Percentiles rank a stretch among this genome's conserved stretches.
These are phyloP conservation scores for Sclerurus mexicanus DNA, from an alignment of 2,113 vertebrate species.

Conservation along the genomic window DNA sequence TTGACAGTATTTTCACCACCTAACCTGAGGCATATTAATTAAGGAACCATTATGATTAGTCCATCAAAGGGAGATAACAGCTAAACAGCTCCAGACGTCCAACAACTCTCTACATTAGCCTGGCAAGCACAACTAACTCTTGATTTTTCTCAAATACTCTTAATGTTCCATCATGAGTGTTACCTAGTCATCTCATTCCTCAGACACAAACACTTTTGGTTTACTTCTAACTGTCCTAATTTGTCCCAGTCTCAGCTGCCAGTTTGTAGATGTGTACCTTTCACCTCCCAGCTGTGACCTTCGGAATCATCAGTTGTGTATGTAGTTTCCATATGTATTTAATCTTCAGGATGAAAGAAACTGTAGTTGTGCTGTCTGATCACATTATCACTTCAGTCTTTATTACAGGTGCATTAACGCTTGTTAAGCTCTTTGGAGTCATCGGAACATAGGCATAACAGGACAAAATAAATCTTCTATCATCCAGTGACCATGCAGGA, in stretches of 20 bases:
- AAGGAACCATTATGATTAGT: not conserved
- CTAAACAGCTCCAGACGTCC: not conserved
- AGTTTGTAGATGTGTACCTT: not conserved
- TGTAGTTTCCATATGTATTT: not conserved
- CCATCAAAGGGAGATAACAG: not conserved
- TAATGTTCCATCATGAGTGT: fast-evolving
- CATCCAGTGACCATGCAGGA: not conserved
- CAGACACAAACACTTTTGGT: not conserved
- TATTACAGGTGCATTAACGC: not conserved
- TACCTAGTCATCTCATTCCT: not conserved
- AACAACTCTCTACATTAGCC: not conserved
- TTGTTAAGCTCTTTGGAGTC: not conserved
- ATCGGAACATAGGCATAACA: not conserved
- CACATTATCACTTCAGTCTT: not conserved
- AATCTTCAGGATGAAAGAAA: not conserved
- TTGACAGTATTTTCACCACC: not conserved
- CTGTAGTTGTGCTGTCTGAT: not conserved
- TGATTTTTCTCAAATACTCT: not conserved
- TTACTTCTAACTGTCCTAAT: not conserved
- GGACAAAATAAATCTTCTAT: not conserved
- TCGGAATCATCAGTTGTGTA: not conserved
- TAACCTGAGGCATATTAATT: not conserved
- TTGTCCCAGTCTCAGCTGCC: not conserved
- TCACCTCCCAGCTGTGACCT: not conserved
- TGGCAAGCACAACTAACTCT: not conserved